A percentile compares a stretch with the other conserved stretches of the same genome.
These are phyloP conservation scores for Phalacrocorax carbo DNA, from an alignment of 2,113 vertebrate species.

Conservation along the genomic window DNA sequence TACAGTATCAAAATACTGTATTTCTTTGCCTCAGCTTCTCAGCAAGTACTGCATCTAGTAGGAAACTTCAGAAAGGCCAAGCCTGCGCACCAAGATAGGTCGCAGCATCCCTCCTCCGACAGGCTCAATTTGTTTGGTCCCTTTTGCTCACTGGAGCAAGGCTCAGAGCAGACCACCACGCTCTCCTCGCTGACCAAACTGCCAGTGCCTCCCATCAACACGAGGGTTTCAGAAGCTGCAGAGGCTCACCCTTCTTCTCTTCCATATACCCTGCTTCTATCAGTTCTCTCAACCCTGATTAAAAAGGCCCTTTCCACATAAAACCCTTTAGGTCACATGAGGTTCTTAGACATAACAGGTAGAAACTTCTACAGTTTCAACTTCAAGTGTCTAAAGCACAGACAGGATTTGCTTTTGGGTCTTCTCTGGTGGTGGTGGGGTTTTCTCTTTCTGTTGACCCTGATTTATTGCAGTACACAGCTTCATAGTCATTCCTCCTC, in stretches of 20 bases:
- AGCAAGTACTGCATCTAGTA: background rate
- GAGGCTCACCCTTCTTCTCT: background rate
- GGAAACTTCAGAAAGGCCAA: background rate
- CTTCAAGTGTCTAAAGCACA: background rate
- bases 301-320: background rate
- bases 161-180: background rate
- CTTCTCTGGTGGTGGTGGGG: background rate
- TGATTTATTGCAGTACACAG: background rate
- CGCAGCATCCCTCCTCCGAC: background rate
- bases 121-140: background rate
- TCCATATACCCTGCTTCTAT: background rate
- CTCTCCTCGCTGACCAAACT: background rate
- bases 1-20: background rate
- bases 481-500: background rate
- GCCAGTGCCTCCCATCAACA: background rate
- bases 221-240: fast-evolving
- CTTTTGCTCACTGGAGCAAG: background rate
- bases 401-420: background rate
- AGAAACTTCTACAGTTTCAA: background rate
- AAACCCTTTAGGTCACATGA: background rate
- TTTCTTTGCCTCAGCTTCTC: background rate
- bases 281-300: background rate
- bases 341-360: background rate
- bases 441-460: background rate
- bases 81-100: background rate